These are phyloP conservation scores for Odocoileus virginianus DNA, from an alignment of 2,113 vertebrate species.

Conservation along the genomic window DNA sequence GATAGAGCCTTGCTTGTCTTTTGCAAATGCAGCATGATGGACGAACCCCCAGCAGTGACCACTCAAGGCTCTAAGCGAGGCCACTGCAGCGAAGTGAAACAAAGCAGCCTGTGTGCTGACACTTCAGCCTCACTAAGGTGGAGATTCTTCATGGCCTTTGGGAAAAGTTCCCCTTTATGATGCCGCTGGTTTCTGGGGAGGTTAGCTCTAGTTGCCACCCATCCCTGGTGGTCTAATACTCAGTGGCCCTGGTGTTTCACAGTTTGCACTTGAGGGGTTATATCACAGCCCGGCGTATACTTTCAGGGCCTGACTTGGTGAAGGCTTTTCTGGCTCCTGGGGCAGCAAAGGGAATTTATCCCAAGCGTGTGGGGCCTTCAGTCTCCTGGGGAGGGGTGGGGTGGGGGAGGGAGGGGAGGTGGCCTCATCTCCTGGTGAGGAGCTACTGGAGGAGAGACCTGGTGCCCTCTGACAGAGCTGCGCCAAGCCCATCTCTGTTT, in stretches of 20 bases:
- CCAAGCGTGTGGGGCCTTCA: not conserved
- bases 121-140: not conserved
- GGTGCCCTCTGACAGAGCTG: not conserved
- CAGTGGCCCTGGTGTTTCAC: not conserved
- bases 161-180: not conserved
- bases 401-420: not conserved
- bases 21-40: not conserved
- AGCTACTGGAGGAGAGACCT: not conserved
- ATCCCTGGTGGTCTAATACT: rapidly evolving
- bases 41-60: too few relatives aligned
- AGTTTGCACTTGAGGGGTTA: not conserved
- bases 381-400: not conserved
- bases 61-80: not conserved
- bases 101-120: not conserved
- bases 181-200: not conserved
- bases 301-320: not conserved
- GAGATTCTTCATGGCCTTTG: not conserved
- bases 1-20: not conserved
- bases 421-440: not conserved
- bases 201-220: rapidly evolving
- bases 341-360: not conserved
- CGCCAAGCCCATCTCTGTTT: not conserved
- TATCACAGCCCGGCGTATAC: too few relatives aligned
- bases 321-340: not conserved
- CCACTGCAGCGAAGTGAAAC: not conserved